Evolutionary conservation across 1,140 invertebrate species (phyloP), one percentile per base, ranked within the genome.

Genomic region (Caerostris darwini): DNA sequence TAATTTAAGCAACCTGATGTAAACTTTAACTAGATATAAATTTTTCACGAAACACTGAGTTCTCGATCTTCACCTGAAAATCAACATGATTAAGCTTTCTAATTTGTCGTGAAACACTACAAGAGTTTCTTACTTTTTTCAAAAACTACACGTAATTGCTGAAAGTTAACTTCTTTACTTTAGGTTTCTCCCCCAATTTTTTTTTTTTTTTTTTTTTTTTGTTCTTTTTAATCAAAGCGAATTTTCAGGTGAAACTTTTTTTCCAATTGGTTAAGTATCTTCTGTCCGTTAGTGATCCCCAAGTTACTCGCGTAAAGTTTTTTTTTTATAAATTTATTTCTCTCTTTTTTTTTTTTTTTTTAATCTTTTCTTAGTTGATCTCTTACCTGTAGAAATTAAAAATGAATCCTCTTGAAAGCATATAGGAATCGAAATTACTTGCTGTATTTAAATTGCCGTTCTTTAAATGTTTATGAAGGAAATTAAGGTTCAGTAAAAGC

Each of bases 401-500:
- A 90, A 90, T 90, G 67, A 77, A 90, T 71, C 69, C 57, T 19
- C 53, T 17, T 64, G 7, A 56, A 85, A 19, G 82, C 57, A 64
- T 87, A 87, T 8, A 64, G 53, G 87, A 83, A 64, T 91, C 77
- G 90, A 91, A 91, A 91, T 91, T 91, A 82, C 90, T 81, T 19
- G 7, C 90, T 50, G 69, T 91, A 91, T 91, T 91, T 91, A 91
- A 91, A 91, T 91, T 91, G 90, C 90, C 90, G 69, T 91, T 57
- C 58, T 91, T 91, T 91, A 91, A 91, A 91, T 91, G 90, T 91
- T 91, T 91, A 91, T 91, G 77, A 91, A 91, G 77, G 77, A 91
- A 91, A 91, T 91, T 91, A 91, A 81, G 90, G 56, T 61, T 81
- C 58, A 91, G 90, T 64, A 81, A 82, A 61, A 91, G 71, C 90